Evolutionary conservation across 2,888 invertebrate species (phyloP), one percentile per base, ranked within the genome.

Genomic region (Meteorus colon): DNA sequence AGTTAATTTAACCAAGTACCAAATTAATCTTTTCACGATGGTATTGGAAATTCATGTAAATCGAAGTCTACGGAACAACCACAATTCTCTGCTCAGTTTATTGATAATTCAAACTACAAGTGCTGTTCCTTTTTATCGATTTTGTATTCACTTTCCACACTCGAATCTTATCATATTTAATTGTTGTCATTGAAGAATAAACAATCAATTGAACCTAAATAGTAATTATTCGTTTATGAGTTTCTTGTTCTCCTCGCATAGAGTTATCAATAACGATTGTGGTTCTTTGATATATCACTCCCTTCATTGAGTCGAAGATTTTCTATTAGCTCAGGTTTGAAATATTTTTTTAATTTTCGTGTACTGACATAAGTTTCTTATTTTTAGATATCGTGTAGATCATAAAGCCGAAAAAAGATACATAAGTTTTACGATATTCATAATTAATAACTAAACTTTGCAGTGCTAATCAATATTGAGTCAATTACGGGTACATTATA

Each of bases 371-470:
- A 73, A 78, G 69, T 76, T 60, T 81, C 77, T 78, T 76, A 70
- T 77, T 71, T 73, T 73, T 70, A 41, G 45, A 81, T 82, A 79
- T 81, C 81, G 82, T 82, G 82, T 83, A 84, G 84, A 86, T 85
- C 83, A 85, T 82, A 84, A 86, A 86, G 86, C 85, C 81, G 81
- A 86, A 84, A 84, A 81, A 80, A 84, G 82, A 82, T 83, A 84
- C 84, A 82, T 81, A 83, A 77, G 80, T 81, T 80, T 79, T 76
- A 78, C 70, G 55, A 78, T 68, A 79, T 82, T 75, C 76, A 76
- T 78, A 75, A 79, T 81, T 76, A 76, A 78, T 79, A 75, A 77
- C 78, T 79, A 78, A 76, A 80, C 78, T 77, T 78, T 74, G 81
- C 65, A 80, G 79, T 82, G 77, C 83, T 80, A 74, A 78, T 78